Evolutionary conservation across 2,888 invertebrate species (phyloP).

Genomic region (Podotricha telesiphe): DNA sequence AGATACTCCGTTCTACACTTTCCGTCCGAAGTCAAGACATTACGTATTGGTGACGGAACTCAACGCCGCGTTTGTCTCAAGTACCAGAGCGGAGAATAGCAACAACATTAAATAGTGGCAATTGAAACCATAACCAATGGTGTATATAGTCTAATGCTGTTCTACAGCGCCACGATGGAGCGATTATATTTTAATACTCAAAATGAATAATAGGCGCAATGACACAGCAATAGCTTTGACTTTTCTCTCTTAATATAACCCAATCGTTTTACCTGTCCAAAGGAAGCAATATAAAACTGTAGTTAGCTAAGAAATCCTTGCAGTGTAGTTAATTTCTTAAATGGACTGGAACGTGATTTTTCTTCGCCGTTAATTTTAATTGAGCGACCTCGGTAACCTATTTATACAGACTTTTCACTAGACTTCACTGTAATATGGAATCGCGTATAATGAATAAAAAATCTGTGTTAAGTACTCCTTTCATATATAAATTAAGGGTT

Average conservation of each 20-base stretch:
- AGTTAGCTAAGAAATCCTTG: constrained; percentile 25
- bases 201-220: neutral
- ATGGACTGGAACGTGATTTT: constrained; percentile 41
- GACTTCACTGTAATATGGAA: constrained; percentile 27
- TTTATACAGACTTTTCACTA: constrained; percentile 43
- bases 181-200: no score
- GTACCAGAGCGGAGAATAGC: no score
- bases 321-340: constrained; percentile 36
- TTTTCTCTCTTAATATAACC: constrained; percentile 3
- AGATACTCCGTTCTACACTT: neutral
- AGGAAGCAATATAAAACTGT: constrained; percentile 18
- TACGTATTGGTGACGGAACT: neutral
- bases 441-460: constrained; percentile 31
- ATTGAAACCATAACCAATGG: no score
- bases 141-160: no score
- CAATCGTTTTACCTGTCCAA: constrained; percentile 18
- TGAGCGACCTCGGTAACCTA: constrained; percentile 45
- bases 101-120: no score
- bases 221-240: neutral
- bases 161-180: no score
- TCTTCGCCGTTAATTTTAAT: constrained; percentile 45
- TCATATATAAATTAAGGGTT: constrained; percentile 24
- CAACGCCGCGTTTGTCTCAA: neutral
- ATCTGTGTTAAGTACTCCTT: constrained; percentile 40
- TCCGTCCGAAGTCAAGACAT: neutral